Base-by-base conservation (phyloP, 1,140 invertebrate species). In the Zaprionus tsacasi region DNA sequence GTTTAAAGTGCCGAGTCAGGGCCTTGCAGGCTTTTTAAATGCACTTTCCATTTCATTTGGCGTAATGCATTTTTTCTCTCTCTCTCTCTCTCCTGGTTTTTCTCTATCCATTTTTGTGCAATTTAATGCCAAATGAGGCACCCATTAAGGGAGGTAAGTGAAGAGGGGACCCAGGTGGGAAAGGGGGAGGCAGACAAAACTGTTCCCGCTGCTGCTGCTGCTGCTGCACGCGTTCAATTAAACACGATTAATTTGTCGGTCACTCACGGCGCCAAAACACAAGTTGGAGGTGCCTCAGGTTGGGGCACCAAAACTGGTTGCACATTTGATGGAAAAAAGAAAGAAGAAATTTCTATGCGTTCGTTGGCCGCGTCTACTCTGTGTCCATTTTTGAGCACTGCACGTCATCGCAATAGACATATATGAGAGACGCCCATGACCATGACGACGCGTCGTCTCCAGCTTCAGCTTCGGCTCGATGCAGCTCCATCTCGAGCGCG, bases 361-460 rank as follows among this genome's bases (percentile, higher is more conserved):
- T 89, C 86, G 78, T 89, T 89, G 81, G 78, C 80, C 80, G 79
- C 63, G 25, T 35, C 61, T 21, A 17, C 61, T 35, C 54, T 54
- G 58, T 43, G 65, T 61, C 68, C 65, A 79, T 77, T 79, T 86
- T 76, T 69, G 78, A 80, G 71, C 76, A 63, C 30, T 66, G 86
- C 85, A 89, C 85, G 86, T 89, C 85, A 89, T 85, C 59, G 60
- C 59, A 40, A 72, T 72, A 73, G 64, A 73, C 72, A 21, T 70
- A 70, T 75, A 64, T 70, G 67, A 72, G 68, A 80, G 81, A 83
- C 85, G 85, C 85, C 86, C 86, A 89, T 85, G 85, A 89, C 81
- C 86, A 87, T 87, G 83, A 88, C 82, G 82, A 73, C 33, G 81
- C 43, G 70, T 56, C 69, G 40, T 38, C 50, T 25, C n/a, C 45